Evolutionary conservation across 1,140 invertebrate species (phyloP), one percentile per base, ranked within the genome.

Genomic region (Gonioctena quinquepunctata): DNA sequence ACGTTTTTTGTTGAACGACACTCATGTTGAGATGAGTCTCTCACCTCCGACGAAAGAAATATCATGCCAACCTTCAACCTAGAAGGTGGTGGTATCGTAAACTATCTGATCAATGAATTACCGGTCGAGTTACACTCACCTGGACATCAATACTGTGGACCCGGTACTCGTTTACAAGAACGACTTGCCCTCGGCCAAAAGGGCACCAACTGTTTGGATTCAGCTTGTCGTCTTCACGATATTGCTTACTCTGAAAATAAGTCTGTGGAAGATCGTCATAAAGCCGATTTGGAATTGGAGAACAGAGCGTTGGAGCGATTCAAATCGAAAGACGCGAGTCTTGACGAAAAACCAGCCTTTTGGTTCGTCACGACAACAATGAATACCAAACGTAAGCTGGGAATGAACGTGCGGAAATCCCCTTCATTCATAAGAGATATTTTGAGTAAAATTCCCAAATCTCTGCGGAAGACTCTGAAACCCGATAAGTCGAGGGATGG

Each of bases 201-300:
- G 42, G 81, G 82, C 19, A 76, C 86, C 21, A 86, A 86, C 79
- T 54, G 48, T 21, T 75, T 87, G 27, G 84, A 87, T 75, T 27
- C 75, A 60, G 77, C 81, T 25, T 85, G 84, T 64, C 84, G 81
- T 72, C 59, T 80, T 25, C 85, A 86, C 67, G 82, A 85, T 79
- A 84, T 86, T 62, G 75, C 77, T 4, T 85, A 85, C 73, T 71
- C 76, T 0, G 66, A 81, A 69, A 76, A 71, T 54, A 76, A 78
- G 26, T 70, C 83, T 77, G 60, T 82, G 49, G 25, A 62, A 23
- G 68, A 74, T 26, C 74, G 85, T 71, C 77, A 84, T 67, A 62
- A 70, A 65, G 84, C 84, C 22, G 84, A 85, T 79, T 74, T 78
- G 67, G 27, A 71, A 62, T 77, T 85, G 61, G 71, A 75, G 26